Evolutionary conservation across 2,797 vertebrate species (phyloP), one percentile per base, ranked within the genome.

Genomic region (Eidolon dupreanum): DNA sequence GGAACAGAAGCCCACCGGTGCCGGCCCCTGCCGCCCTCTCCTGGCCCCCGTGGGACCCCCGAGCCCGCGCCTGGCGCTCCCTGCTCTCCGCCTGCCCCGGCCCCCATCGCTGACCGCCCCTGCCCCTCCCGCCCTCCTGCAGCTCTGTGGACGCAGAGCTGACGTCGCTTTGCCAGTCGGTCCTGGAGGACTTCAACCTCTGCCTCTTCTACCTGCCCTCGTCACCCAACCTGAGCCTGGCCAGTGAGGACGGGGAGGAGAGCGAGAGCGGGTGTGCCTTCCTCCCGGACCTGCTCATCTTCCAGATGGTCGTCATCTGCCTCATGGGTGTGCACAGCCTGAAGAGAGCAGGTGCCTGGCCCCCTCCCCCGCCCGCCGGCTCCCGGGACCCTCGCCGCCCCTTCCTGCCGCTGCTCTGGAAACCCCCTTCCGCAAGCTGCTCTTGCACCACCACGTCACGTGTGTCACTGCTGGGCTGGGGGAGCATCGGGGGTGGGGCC

Each of bases 171-270:
- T 99, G 99, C 98, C 99, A 99, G 98, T 99, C 99, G 0, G 99
- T 99, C 97, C 98, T 99, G 97, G 99, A 99, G 97, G 99, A 99
- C 97, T 99, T 99, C 98, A 99, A 99, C 98, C 99, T 99, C 92
- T 99, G 99, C 92, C 99, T 99, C 95, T 99, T 99, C 98, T 99
- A 99, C 98, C 98, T 99, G 96, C 99, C 99, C 0, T 98, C 99
- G 0, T 98, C 99, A 0, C 96, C 98, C 13, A 99, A 98, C 2
- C 97, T 98, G 92, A 99, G 99, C 96, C 98, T 99, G 11, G 97
- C 98, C 78, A 99, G 98, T 0, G 99, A 99, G 97, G 99, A 99
- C 1, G 99, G 99, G 51, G 99, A 99, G 55, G 99, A 99, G 7
- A 97, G 98, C 0, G 99, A 99, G 95, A 98, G 97, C 6, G 98